Evolutionary conservation across 2,797 vertebrate species (phyloP), one percentile per base, ranked within the genome.

Genomic region (Sylvia borin): DNA sequence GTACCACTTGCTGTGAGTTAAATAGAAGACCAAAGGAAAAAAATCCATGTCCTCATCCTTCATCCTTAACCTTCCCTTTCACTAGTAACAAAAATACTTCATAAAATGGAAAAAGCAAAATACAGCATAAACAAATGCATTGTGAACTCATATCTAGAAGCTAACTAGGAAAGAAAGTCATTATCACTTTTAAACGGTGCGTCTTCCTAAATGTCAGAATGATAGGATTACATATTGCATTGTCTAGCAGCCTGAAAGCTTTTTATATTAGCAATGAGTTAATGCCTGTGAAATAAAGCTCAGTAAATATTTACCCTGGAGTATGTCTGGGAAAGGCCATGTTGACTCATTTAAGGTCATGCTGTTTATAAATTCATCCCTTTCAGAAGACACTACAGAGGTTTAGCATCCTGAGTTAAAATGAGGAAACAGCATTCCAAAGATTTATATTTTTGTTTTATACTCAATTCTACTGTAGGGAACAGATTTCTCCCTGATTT

Each of bases 301-400:
- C 76, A 81, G 82, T 81, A 95, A 96, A 64, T 93, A 92, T 84
- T 91, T 95, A 62, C 88, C 13, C 12, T 40, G 60, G 54, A 34
- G 5, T 43, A 29, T 75, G n/a, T 70, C 79, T 91, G 38, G 66
- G 40, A 92, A 91, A 90, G 79, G 70, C 73, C 51, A 18, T 27
- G 26, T 88, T 95, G 91, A 86, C 85, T 94, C 70, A 72, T 90
- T 91, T 93, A 86, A 94, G 85, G 82, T 78, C 85, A 50, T n/a
- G 36, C 34, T 90, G 45, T 78, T 91, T 81, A 55, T 91, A 85
- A 93, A 91, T 81, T 62, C 54, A 85, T 62, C 55, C 40, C 48
- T 78, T 95, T 55, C 67, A 54, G 58, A 53, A 84, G 29, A 57
- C 31, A 50, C 48, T 78, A 15, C 38, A 79, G 75, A 81, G 34